Evolutionary conservation across 2,113 vertebrate genomes (phyloP).

Genomic region (Chiloscyllium plagiosum): DNA sequence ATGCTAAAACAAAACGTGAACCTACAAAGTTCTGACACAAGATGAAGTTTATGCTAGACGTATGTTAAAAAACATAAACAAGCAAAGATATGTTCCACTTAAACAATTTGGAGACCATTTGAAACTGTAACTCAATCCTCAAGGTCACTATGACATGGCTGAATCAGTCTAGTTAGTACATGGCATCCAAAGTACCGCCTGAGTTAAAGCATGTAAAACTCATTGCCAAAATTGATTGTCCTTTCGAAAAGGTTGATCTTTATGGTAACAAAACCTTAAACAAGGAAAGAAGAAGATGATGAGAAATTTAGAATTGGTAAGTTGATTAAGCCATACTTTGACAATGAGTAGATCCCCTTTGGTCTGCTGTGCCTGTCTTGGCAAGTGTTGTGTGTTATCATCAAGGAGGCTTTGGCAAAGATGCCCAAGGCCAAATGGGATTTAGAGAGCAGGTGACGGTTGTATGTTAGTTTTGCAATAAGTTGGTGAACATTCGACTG

Average conservation of each 20-base stretch:
- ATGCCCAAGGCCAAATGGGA: too few relatives aligned
- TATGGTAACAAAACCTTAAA: background rate
- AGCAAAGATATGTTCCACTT: background rate
- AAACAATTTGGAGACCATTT: background rate
- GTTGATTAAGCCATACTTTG: background rate
- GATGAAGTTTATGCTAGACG: background rate
- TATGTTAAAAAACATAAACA: background rate
- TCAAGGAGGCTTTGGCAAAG: too few relatives aligned
- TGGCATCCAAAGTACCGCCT: background rate
- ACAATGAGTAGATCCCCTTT: background rate
- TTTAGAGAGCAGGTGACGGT: too few relatives aligned
- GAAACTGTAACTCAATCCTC: background rate
- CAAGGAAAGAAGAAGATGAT: background rate
- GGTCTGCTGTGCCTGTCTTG: background rate
- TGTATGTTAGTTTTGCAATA: too few relatives aligned
- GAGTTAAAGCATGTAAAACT: background rate
- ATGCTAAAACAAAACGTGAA: background rate
- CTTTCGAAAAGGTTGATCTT: background rate
- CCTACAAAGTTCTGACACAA: background rate
- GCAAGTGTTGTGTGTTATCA: background rate
- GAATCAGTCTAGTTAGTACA: background rate
- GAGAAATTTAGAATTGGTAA: background rate
- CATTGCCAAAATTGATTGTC: background rate
- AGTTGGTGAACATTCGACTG: too few relatives aligned
- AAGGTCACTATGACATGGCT: background rate